These are phyloP conservation scores for Onychomys torridus DNA, from an alignment of 2,797 vertebrate genomes.

Conservation along the genomic window DNA sequence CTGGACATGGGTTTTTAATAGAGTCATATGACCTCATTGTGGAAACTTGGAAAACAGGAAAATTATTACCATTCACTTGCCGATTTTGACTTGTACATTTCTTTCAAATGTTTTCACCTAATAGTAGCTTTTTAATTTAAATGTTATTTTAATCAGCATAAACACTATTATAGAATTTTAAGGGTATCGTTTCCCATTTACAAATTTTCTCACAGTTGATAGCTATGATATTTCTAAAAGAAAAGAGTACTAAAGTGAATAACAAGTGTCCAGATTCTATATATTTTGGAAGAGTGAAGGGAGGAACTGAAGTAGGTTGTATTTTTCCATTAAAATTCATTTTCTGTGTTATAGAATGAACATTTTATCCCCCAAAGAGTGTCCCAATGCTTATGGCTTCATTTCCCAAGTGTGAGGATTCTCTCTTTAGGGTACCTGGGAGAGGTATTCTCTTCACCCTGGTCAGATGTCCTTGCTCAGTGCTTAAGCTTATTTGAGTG, in stretches of 20 bases:
- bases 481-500: background rate
- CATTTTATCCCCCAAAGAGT: background rate
- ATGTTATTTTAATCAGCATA: background rate
- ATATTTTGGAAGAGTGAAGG: conserved; percentile 3
- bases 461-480: background rate
- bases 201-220: conserved; percentile 23
- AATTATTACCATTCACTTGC: background rate
- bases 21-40: background rate
- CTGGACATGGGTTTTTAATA: conserved; percentile 49
- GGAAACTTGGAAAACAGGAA: conserved; percentile 28
- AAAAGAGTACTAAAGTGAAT: conserved; percentile 22
- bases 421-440: background rate
- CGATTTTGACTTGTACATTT: background rate
- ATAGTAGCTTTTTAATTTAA: conserved; percentile 36
- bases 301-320: background rate
- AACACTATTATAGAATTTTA: conserved; percentile 14
- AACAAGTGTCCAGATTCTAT: background rate
- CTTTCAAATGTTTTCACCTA: background rate
- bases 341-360: background rate
- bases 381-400: background rate
- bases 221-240: conserved; percentile 18
- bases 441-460: background rate
- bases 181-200: background rate
- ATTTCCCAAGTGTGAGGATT: background rate
- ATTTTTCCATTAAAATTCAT: background rate